These are phyloP conservation scores for Liasis olivaceus DNA, from an alignment of 2,797 vertebrate species.

Conservation along the genomic window DNA sequence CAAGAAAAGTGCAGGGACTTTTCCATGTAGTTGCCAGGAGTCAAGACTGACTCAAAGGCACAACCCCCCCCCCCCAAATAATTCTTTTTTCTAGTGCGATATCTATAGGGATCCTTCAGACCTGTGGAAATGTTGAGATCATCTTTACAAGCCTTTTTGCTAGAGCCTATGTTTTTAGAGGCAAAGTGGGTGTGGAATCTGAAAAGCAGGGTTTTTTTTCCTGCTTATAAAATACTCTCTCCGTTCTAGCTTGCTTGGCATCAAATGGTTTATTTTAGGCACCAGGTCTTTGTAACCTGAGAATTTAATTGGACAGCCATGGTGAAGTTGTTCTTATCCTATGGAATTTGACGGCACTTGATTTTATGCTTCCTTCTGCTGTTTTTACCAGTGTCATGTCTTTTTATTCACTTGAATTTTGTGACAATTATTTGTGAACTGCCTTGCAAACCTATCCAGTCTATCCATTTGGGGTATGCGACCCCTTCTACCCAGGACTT, in stretches of 20 bases:
- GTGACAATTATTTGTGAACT: neutral
- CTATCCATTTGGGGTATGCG: neutral
- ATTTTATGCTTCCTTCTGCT: neutral
- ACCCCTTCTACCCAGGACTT: neutral
- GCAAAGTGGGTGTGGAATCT: neutral
- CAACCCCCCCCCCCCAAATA: too few relatives aligned
- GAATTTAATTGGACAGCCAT: neutral
- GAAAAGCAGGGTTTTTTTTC: neutral
- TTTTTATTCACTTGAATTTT: neutral
- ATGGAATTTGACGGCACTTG: neutral
- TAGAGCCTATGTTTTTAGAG: neutral
- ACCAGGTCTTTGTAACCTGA: too few relatives aligned
- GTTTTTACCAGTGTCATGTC: neutral
- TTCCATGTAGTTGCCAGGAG: too few relatives aligned
- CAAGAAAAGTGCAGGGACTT: too few relatives aligned
- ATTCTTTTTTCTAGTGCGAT: neutral
- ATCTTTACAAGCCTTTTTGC: neutral
- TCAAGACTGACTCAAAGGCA: too few relatives aligned
- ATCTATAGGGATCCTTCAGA: too few relatives aligned
- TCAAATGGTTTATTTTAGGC: neutral
- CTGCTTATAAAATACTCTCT: too few relatives aligned
- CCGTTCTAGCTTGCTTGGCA: neutral
- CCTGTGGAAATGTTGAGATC: neutral
- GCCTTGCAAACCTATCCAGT: neutral
- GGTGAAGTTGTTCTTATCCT: neutral